Percentiles rank a stretch among this genome's conserved stretches.
These are phyloP conservation scores for Branchellion lobata DNA, from an alignment of 2,888 invertebrate genomes.

Conservation along the genomic window DNA sequence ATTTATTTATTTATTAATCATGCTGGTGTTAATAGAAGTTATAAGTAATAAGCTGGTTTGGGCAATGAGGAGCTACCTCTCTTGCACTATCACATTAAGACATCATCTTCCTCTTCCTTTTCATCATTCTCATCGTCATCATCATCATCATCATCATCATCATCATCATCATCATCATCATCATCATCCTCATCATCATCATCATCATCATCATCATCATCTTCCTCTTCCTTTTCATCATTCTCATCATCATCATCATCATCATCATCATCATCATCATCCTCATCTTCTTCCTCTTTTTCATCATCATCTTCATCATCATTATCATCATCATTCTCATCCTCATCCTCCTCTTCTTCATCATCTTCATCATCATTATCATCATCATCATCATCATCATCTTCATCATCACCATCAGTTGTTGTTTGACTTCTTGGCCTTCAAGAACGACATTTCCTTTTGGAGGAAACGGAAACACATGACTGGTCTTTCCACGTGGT, in stretches of 20 bases:
- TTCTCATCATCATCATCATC: slow-evolving; percentile 91
- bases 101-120: slow-evolving; percentile 85
- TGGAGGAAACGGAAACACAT: slow-evolving; percentile 84
- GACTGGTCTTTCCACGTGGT: slow-evolving; percentile 81
- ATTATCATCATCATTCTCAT: slow-evolving; percentile 93
- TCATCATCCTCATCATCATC: slow-evolving; percentile 91
- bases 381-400: slow-evolving; percentile 67
- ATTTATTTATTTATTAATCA: slow-evolving; percentile 11
- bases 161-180: slow-evolving; percentile 84
- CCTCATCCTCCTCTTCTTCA: slow-evolving; percentile 82
- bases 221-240: slow-evolving; percentile 83
- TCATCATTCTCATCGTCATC: slow-evolving; percentile 91
- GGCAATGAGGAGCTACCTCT: too few species aligned
- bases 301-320: slow-evolving; percentile 90
- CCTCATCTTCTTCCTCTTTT: slow-evolving; percentile 81
- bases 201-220: slow-evolving; percentile 90
- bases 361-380: slow-evolving; percentile 86
- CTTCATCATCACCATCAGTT: slow-evolving; percentile 55
- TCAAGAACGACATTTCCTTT: slow-evolving; percentile 94
- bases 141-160: slow-evolving; percentile 88
- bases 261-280: slow-evolving; percentile 91
- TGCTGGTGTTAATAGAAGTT: neutral
- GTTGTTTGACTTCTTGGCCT: slow-evolving; percentile 91
- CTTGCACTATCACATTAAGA: too few species aligned
- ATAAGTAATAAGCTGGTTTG: neutral